These are phyloP conservation scores for Drosophila emarginata DNA, from an alignment of 2,888 invertebrate genomes.

Conservation along the genomic window DNA sequence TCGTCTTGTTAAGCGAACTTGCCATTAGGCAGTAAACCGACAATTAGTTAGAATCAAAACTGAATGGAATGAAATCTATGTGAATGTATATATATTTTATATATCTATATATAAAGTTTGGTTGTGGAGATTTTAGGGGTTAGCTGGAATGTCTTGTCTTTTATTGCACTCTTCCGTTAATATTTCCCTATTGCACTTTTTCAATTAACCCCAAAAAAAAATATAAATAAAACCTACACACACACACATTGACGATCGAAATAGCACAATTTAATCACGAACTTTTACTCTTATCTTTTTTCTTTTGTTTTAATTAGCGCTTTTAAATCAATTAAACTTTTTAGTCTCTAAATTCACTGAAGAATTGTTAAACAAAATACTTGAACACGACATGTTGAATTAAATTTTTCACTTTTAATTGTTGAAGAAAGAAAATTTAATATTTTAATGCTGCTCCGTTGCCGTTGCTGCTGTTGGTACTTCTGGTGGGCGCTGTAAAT, in stretches of 20 bases:
- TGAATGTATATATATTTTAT: neutral
- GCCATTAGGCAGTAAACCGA: conserved; percentile 82
- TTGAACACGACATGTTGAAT: conserved; percentile 76
- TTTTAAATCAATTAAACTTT: conserved; percentile 62
- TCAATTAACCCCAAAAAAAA: conserved; percentile 1
- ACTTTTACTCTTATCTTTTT: neutral
- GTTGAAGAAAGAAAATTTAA: conserved; percentile 3
- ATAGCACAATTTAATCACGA: neutral
- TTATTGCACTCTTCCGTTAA: conserved; percentile 2
- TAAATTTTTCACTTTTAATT: conserved; percentile 18
- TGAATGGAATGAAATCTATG: conserved; percentile 12
- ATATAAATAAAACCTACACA: neutral
- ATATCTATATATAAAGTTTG: neutral
- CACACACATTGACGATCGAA: conserved; percentile 21
- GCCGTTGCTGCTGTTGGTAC: conserved; percentile 8
- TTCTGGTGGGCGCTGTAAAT: conserved; percentile 9
- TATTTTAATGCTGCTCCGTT: neutral
- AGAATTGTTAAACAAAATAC: conserved; percentile 64
- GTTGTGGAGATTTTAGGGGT: too few species aligned
- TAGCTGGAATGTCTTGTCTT: neutral
- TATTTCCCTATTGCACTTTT: conserved; percentile 3
- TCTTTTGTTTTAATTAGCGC: conserved; percentile 7
- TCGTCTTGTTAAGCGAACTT: conserved; percentile 84
- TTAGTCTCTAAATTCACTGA: conserved; percentile 76
- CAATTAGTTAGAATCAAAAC: conserved; percentile 35